Conservation (phyloP, 2,888 invertebrate species). For the Melinaea marsaeus region DNA sequence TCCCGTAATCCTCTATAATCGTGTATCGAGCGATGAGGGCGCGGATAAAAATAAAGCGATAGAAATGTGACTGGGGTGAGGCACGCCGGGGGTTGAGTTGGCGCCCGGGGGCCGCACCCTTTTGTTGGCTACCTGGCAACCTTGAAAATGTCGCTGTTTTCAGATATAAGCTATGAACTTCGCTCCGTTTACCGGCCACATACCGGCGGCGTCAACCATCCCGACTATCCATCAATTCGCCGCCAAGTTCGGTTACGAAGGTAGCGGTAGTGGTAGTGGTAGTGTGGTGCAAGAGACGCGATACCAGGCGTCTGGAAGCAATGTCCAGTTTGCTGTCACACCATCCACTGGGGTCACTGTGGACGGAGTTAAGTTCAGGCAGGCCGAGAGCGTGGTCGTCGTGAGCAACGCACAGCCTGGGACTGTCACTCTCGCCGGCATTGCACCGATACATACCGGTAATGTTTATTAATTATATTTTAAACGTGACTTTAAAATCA, state of each 20-base stretch:
- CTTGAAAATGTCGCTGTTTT: conserved; percentile 32
- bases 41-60: conserved; percentile 74
- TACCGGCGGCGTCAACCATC: conserved; percentile 84
- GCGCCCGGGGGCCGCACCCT: conserved; percentile 69
- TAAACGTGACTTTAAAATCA: too few species aligned
- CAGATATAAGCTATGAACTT: conserved; percentile 83
- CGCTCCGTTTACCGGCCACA: conserved; percentile 89
- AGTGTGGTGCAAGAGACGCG: conserved; percentile 65
- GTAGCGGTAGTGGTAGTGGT: conserved; percentile 45
- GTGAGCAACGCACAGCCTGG: conserved; percentile 75
- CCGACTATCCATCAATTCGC: conserved; percentile 91
- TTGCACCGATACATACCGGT: conserved; percentile 70
- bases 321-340: conserved; percentile 62
- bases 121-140: conserved; percentile 40
- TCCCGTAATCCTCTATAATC: not conserved
- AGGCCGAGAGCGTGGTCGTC: conserved; percentile 73
- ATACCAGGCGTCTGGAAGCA: conserved; percentile 54
- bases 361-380: conserved; percentile 80
- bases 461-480: not conserved
- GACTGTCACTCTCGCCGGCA: conserved; percentile 57
- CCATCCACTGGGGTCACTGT: conserved; percentile 48
- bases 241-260: conserved; percentile 81
- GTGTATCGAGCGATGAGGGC: conserved; percentile 53
- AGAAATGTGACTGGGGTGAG: conserved; percentile 72
- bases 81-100: conserved; percentile 75